phyloP scores from a whole-genome alignment of 2,113 vertebrate genomes.

The Brachyistius frenatus region DNA sequence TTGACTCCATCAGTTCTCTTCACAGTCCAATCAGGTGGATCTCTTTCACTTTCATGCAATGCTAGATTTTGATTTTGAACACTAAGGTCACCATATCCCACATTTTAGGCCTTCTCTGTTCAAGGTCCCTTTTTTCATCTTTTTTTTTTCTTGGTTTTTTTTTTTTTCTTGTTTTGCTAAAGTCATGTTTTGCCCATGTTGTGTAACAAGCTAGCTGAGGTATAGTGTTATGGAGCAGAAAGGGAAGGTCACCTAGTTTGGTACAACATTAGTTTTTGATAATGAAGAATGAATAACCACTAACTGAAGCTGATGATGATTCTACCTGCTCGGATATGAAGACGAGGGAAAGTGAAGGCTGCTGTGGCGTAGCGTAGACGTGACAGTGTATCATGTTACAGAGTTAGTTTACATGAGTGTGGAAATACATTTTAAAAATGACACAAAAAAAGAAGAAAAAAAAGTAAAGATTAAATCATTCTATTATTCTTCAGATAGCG shows the following conservation, averaged over 20 bases:
- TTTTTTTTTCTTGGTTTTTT: slow-evolving; percentile 30
- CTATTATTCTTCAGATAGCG: slow-evolving; percentile 74
- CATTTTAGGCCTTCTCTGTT: slow-evolving; percentile 61
- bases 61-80: slow-evolving; percentile 52
- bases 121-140: slow-evolving; percentile 43
- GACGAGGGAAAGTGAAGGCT: slow-evolving; percentile 57
- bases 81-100: slow-evolving; percentile 65
- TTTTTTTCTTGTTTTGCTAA: slow-evolving; percentile 64
- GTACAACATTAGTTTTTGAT: slow-evolving; percentile 37
- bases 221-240: slow-evolving; percentile 42
- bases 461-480: slow-evolving; percentile 65
- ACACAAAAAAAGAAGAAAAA: slow-evolving; percentile 62
- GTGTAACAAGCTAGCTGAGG: slow-evolving; percentile 50
- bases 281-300: slow-evolving; percentile 76
- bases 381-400: slow-evolving; percentile 68
- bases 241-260: slow-evolving; percentile 55
- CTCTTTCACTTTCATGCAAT: slow-evolving; percentile 59
- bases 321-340: slow-evolving; percentile 65
- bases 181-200: slow-evolving; percentile 52
- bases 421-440: slow-evolving; percentile 73
- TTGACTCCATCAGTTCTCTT: slow-evolving; percentile 51
- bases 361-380: slow-evolving; percentile 62
- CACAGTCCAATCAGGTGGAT: slow-evolving; percentile 70
- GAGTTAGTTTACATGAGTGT: slow-evolving; percentile 72
- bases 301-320: slow-evolving; percentile 64